These are phyloP conservation scores for Hirtodrosophila confusa DNA, from an alignment of 2,888 invertebrate genomes.

Conservation along the genomic window DNA sequence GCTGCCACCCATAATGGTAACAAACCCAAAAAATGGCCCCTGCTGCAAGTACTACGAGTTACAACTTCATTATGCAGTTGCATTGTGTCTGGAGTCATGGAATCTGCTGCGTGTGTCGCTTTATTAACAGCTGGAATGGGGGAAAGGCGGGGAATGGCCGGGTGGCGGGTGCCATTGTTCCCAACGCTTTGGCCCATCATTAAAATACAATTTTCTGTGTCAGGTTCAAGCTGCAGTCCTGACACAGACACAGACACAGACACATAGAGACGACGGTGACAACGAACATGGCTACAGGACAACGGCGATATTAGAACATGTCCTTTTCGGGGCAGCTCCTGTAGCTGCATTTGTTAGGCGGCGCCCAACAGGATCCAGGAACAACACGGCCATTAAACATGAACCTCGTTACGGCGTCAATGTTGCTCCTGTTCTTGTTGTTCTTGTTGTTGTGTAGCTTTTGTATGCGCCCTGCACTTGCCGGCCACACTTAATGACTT, in stretches of 20 bases:
- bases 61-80: slow-evolving; percentile 69
- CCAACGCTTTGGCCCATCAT: slow-evolving; percentile 66
- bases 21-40: slow-evolving; percentile 50
- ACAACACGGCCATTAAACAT: slow-evolving; percentile 79
- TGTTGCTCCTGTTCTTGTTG: slow-evolving; percentile 38
- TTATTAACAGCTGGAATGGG: slow-evolving; percentile 74
- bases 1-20: slow-evolving; percentile 11
- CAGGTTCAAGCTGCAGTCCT: slow-evolving; percentile 76
- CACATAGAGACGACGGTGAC: slow-evolving; percentile 25
- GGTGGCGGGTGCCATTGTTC: slow-evolving; percentile 5
- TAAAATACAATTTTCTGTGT: slow-evolving; percentile 80
- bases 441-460: slow-evolving; percentile 53
- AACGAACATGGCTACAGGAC: slow-evolving; percentile 57
- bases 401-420: slow-evolving; percentile 76
- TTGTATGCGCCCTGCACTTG: slow-evolving; percentile 68
- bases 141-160: background rate
- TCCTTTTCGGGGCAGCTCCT: slow-evolving; percentile 64
- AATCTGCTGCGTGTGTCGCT: slow-evolving; percentile 69
- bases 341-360: slow-evolving; percentile 58
- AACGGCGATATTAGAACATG: slow-evolving; percentile 69
- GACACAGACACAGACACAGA: slow-evolving; percentile 29
- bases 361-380: slow-evolving; percentile 29
- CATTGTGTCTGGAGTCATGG: slow-evolving; percentile 33
- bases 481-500: slow-evolving; percentile 77
- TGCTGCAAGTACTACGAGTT: slow-evolving; percentile 36